These are phyloP conservation scores for Neostethus bicornis DNA, from an alignment of 2,797 vertebrate species.

Conservation along the genomic window DNA sequence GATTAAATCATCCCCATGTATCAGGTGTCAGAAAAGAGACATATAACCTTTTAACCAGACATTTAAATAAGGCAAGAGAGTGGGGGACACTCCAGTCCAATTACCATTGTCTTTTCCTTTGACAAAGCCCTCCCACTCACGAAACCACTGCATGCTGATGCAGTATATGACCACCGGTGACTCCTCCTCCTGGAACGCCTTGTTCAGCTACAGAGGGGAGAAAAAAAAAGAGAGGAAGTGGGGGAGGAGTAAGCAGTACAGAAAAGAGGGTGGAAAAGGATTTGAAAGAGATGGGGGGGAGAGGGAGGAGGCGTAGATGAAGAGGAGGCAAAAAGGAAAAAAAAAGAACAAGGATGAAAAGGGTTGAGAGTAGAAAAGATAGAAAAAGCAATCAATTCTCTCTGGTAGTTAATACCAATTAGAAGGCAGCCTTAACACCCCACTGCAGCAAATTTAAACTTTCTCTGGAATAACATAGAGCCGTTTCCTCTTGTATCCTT, in stretches of 20 bases:
- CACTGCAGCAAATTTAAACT: constrained; percentile 46
- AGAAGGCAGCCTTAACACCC: constrained; percentile 44
- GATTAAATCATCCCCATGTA: constrained; percentile 12
- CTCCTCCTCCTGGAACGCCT: constrained; percentile 98
- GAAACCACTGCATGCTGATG: constrained; percentile 99
- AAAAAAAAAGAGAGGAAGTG: constrained; percentile 39
- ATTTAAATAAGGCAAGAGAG: constrained; percentile 39
- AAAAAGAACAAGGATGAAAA: constrained; percentile 66
- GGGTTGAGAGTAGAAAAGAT: constrained; percentile 60
- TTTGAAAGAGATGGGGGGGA: constrained; percentile 22
- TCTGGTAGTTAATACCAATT: constrained; percentile 65
- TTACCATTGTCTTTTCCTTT: constrained; percentile 93
- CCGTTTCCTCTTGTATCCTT: constrained; percentile 24
- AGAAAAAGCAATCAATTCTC: constrained; percentile 68
- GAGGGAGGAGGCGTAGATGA: constrained; percentile 14
- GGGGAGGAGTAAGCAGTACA: constrained; percentile 55
- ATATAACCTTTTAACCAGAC: constrained; percentile 44
- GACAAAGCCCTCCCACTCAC: constrained; percentile 98
- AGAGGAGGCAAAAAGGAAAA: constrained; percentile 18
- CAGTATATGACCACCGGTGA: constrained; percentile 96
- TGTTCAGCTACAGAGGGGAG: constrained; percentile 86
- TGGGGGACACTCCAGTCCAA: constrained; percentile 49
- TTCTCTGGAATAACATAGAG: constrained; percentile 46
- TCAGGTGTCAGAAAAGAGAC: constrained; percentile 13
- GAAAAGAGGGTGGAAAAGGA: constrained; percentile 43